A percentile compares a stretch with the other conserved stretches of the same genome.
These are phyloP conservation scores for Ceriagrion tenellum DNA, from an alignment of 2,888 invertebrate species.

Conservation along the genomic window DNA sequence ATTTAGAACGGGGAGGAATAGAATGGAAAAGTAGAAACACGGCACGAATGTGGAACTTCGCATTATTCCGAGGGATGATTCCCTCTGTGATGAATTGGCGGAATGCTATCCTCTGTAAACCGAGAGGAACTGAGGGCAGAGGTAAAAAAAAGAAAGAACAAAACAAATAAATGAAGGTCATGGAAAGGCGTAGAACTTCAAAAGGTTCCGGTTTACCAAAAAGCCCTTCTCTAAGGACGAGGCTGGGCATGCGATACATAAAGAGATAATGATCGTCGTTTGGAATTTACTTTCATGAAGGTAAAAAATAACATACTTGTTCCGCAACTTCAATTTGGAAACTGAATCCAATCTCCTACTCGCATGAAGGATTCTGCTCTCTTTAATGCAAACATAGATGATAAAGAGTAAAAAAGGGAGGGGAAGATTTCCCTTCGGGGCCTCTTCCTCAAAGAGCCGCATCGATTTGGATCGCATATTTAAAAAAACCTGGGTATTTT, in stretches of 20 bases:
- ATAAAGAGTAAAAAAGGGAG: not conserved
- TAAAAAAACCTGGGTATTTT: not conserved
- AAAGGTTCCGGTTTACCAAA: not conserved
- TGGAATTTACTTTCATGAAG: not conserved
- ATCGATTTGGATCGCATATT: not conserved
- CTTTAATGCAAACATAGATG: not conserved
- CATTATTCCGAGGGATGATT: not conserved
- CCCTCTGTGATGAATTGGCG: not conserved
- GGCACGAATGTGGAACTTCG: not conserved
- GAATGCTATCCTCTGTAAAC: not conserved
- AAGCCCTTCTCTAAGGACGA: not conserved
- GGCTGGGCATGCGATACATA: not conserved
- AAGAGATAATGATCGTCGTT: not conserved
- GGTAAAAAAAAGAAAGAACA: not conserved
- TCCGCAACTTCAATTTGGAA: not conserved
- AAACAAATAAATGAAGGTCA: not conserved
- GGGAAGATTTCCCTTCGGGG: not conserved
- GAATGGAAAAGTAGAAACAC: not conserved
- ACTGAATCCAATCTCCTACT: not conserved
- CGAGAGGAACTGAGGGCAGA: not conserved
- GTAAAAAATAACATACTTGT: not conserved
- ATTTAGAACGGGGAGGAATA: not conserved
- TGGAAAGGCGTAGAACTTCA: not conserved
- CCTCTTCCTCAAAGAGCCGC: not conserved
- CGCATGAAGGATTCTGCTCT: not conserved